Conservation (phyloP, 2,888 invertebrate species). For the Ophion costatus region DNA sequence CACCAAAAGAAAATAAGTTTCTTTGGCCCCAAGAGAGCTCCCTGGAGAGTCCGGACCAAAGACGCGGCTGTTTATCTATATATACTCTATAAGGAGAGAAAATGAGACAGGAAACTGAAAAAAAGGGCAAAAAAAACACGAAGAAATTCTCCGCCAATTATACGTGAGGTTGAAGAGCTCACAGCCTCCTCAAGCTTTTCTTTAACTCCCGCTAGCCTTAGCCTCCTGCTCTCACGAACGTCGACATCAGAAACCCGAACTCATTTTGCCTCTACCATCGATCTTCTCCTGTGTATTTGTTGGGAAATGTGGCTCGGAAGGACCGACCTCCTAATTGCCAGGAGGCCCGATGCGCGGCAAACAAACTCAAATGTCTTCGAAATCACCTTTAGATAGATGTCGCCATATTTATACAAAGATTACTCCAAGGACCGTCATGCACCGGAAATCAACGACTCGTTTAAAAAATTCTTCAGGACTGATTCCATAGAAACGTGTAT, state of each 20-base stretch:
- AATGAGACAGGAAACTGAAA: slow-evolving; percentile 34
- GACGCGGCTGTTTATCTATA: slow-evolving; percentile 33
- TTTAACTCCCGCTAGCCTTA: background rate
- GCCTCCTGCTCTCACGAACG: background rate
- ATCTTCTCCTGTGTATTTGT: background rate
- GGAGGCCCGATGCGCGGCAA: background rate
- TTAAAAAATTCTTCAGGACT: too few species aligned
- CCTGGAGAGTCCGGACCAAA: slow-evolving; percentile 46
- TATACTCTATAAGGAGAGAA: slow-evolving; percentile 26
- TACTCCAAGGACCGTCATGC: too few species aligned
- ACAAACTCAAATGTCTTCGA: background rate
- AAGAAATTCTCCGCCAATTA: slow-evolving; percentile 35
- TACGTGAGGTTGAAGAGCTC: slow-evolving; percentile 18
- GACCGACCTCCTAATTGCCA: background rate
- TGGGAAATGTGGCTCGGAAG: background rate
- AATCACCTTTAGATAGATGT: background rate
- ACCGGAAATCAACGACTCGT: too few species aligned
- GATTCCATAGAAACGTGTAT: too few species aligned
- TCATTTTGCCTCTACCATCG: background rate
- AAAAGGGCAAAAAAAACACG: slow-evolving; percentile 5
- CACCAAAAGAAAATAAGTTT: slow-evolving; percentile 58
- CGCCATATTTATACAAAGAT: too few species aligned
- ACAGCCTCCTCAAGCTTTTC: slow-evolving; percentile 8
- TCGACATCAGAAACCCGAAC: slow-evolving; percentile 5
- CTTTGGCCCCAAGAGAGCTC: slow-evolving; percentile 29